Conservation (phyloP, 2,888 invertebrate species). For the Rhynchonema sp. region DNA sequence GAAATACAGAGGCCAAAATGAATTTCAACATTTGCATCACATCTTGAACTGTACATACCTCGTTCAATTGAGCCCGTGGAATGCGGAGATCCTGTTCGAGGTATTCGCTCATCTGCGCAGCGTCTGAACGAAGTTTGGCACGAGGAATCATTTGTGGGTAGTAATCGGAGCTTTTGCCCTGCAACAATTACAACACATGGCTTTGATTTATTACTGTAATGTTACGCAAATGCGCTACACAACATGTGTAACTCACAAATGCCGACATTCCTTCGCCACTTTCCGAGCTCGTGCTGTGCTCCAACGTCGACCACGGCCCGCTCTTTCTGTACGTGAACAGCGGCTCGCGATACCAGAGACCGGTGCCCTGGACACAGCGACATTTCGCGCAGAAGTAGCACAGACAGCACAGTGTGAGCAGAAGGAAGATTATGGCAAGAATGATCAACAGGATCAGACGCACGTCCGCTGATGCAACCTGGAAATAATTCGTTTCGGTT, state of each 20-base stretch:
- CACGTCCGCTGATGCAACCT: conserved; percentile 12
- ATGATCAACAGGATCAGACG: conserved; percentile 18
- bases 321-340: conserved; percentile 10
- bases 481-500: too few relatives aligned
- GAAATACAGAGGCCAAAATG: too few relatives aligned
- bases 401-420: conserved; percentile 21
- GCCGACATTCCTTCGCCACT: conserved; percentile 8
- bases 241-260: conserved; percentile 2
- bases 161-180: conserved; percentile 18
- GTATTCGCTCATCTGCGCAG: not conserved
- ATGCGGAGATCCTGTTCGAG: conserved; percentile 10
- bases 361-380: conserved; percentile 6
- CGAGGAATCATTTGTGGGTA: conserved; percentile 25
- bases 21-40: not conserved
- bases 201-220: too few relatives aligned
- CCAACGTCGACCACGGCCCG: conserved; percentile 22
- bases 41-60: not conserved
- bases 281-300: conserved; percentile 13
- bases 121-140: conserved; percentile 16
- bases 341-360: conserved; percentile 8
- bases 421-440: conserved; percentile 23
- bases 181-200: too few relatives aligned
- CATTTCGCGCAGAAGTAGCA: conserved; percentile 15
- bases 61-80: conserved; percentile 14
- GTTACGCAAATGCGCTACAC: not conserved